phyloP scores from a whole-genome alignment of 2,113 vertebrate genomes.

The Scomber scombrus region DNA sequence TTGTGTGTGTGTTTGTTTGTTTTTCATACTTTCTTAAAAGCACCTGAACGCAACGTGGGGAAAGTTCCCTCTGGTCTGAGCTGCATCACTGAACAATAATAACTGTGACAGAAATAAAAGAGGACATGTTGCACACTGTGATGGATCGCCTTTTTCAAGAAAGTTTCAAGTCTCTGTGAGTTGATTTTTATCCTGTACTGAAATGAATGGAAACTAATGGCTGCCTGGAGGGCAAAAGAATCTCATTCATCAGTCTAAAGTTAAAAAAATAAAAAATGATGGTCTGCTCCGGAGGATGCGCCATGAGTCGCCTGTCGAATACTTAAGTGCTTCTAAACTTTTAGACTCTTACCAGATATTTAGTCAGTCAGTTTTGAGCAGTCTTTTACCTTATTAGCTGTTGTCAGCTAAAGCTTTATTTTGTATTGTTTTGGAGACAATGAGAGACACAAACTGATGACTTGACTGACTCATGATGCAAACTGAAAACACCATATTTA shows the following conservation, averaged over 20 bases:
- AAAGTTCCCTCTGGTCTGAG: background rate
- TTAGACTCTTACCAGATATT: background rate
- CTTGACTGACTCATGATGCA: too few relatives aligned
- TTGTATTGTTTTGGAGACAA: too few relatives aligned
- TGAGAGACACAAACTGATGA: too few relatives aligned
- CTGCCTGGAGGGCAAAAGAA: slow-evolving; percentile 27
- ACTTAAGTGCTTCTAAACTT: background rate
- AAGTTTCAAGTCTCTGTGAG: slow-evolving; percentile 10
- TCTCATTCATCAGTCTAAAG: slow-evolving; percentile 32
- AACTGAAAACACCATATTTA: too few relatives aligned
- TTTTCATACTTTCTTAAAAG: slow-evolving; percentile 8
- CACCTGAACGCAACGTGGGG: slow-evolving; percentile 23
- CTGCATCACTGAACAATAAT: slow-evolving; percentile 15
- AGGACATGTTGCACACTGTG: slow-evolving; percentile 12
- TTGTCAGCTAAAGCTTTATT: too few relatives aligned
- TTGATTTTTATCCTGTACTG: slow-evolving; percentile 49
- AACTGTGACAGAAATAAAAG: slow-evolving; percentile 25
- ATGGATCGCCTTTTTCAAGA: slow-evolving; percentile 44
- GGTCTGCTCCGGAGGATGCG: background rate
- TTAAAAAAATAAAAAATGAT: background rate
- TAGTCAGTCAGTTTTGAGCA: too few relatives aligned
- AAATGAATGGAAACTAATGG: slow-evolving; percentile 50
- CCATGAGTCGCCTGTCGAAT: background rate
- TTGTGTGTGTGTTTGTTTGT: background rate
- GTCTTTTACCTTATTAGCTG: too few relatives aligned